Conservation (phyloP, 1,140 invertebrate genomes). For the Cyclargus thomasi region DNA sequence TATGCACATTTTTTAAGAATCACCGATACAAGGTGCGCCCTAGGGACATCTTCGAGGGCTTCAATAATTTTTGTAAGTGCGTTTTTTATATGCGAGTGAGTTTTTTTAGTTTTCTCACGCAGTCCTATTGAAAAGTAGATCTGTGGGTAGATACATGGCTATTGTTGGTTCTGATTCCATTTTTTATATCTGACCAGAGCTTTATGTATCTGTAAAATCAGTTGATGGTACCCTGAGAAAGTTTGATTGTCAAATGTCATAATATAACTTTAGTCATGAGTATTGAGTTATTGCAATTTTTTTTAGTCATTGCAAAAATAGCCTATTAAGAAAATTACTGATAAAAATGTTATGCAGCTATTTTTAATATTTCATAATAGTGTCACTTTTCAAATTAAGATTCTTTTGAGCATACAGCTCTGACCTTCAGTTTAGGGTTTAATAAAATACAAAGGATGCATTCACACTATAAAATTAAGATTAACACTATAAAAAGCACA, state of each 20-base stretch:
- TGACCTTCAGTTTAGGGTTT: too few species aligned
- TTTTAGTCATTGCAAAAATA: neutral
- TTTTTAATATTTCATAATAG: too few species aligned
- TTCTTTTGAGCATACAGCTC: too few species aligned
- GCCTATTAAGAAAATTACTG: neutral
- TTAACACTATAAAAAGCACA: too few species aligned
- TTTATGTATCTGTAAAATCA: neutral
- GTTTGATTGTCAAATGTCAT: neutral
- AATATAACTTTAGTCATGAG: neutral
- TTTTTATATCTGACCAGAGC: constrained; percentile 4
- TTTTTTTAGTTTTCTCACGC: constrained; percentile 73
- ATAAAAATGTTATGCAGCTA: neutral
- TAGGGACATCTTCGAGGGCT: constrained; percentile 58
- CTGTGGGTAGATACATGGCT: constrained; percentile 69
- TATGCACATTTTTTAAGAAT: constrained; percentile 71
- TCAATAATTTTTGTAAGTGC: constrained; percentile 62
- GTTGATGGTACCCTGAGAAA: neutral
- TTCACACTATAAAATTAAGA: too few species aligned
- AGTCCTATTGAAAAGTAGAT: constrained; percentile 54
- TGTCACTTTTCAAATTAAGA: too few species aligned
- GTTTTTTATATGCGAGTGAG: constrained; percentile 63
- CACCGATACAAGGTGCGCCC: constrained; percentile 60
- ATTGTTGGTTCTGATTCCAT: constrained; percentile 19
- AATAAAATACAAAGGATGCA: too few species aligned
- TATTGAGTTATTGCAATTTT: neutral